Conservation (phyloP, 1,140 invertebrate species). For the Apis mellifera region Amel_HAv3.1 CM009937.2:7866001-7866500, state of each 20-base stretch:
- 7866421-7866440: too few relatives aligned
- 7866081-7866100: background rate
- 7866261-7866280: background rate
- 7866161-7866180: background rate
- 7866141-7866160: background rate
- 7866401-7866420: too few relatives aligned
- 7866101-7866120: background rate
- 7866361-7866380: too few relatives aligned
- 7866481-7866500: too few relatives aligned
- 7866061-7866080: background rate
- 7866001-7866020: background rate
- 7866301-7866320: too few relatives aligned
- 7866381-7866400: too few relatives aligned
- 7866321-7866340: too few relatives aligned
- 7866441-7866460: too few relatives aligned
- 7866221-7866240: background rate
- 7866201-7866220: background rate
- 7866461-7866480: too few relatives aligned
- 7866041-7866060: slow-evolving; percentile 2
- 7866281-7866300: background rate
- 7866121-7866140: background rate
- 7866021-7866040: background rate
- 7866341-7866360: too few relatives aligned
- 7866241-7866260: background rate
- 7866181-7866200: background rate